Conservation (phyloP, 2,888 invertebrate species). For the Physocephala rufipes region DNA sequence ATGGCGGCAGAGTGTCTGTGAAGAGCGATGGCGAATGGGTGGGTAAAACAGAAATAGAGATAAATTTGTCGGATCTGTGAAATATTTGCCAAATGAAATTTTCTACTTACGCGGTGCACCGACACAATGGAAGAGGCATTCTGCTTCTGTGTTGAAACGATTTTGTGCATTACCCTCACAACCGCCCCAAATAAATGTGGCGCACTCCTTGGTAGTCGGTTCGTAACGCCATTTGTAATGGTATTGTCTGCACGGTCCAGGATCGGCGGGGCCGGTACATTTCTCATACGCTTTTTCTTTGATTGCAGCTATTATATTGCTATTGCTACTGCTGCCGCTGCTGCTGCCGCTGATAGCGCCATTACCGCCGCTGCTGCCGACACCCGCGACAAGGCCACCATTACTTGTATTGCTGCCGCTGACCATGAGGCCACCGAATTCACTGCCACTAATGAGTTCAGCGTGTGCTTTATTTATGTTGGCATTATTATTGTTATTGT, state of each 20-base stretch:
- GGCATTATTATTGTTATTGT: constrained; percentile 36
- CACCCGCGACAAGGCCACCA: constrained; percentile 32
- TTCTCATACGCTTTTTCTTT: constrained; percentile 64
- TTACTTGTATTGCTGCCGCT: constrained; percentile 38
- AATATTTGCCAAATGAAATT: neutral
- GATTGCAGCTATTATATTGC: constrained; percentile 49
- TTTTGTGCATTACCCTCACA: constrained; percentile 75
- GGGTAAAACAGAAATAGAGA: constrained; percentile 8
- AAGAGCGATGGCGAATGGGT: too few relatives aligned
- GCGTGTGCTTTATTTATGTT: constrained; percentile 30
- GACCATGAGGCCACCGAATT: constrained; percentile 18
- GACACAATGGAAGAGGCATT: constrained; percentile 73
- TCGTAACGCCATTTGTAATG: constrained; percentile 76
- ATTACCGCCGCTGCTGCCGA: constrained; percentile 36
- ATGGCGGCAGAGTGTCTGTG: constrained; percentile 69
- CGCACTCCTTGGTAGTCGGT: constrained; percentile 69
- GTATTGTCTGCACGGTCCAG: constrained; percentile 72
- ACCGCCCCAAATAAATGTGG: constrained; percentile 75
- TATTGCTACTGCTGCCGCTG: constrained; percentile 45
- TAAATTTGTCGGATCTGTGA: neutral
- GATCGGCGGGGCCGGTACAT: constrained; percentile 65
- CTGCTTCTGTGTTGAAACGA: constrained; percentile 74
- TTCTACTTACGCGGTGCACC: constrained; percentile 69
- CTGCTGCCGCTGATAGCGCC: constrained; percentile 27
- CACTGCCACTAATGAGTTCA: constrained; percentile 28